Conservation (phyloP, 2,797 vertebrate genomes). For the Poeciliopsis presidionis region DNA sequence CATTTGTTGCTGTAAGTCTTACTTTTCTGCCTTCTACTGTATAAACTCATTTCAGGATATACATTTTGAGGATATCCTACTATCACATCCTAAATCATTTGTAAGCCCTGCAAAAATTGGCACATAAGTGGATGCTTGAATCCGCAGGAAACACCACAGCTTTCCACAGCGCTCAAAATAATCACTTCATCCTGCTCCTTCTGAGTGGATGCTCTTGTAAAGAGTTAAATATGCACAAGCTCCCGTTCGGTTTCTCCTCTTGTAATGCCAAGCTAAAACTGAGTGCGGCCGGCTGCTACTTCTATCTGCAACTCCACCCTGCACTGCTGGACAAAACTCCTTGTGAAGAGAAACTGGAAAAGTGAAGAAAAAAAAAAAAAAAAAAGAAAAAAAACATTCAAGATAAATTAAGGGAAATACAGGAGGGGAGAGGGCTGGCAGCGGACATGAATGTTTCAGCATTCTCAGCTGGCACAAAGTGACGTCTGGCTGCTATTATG, state of each 20-base stretch:
- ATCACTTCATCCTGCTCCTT: constrained; percentile 6
- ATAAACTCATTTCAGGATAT: background rate
- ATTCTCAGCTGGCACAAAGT: constrained; percentile 59
- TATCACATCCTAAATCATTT: constrained; percentile 12
- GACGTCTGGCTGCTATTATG: constrained; percentile 68
- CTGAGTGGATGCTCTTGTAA: constrained; percentile 34
- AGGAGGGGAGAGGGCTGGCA: constrained; percentile 13
- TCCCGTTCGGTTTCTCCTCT: constrained; percentile 52
- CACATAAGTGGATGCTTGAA: constrained; percentile 6
- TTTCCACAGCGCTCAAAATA: constrained; percentile 15
- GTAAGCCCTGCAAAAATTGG: constrained; percentile 19
- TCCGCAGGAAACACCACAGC: constrained; percentile 19
- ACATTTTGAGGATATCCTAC: background rate
- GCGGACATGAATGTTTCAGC: constrained; percentile 72
- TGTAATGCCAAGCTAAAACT: constrained; percentile 35
- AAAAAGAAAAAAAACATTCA: constrained; percentile 53
- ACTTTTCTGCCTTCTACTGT: background rate
- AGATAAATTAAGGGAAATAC: constrained; percentile 55
- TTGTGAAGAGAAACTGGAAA: constrained; percentile 48
- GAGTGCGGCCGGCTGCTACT: constrained; percentile 21
- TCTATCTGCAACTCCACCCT: constrained; percentile 31
- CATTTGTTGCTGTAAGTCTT: background rate
- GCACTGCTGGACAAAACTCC: constrained; percentile 38
- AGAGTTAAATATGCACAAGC: constrained; percentile 43
- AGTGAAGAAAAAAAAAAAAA: constrained; percentile 56